Evolutionary conservation across 1,140 invertebrate genomes (phyloP).

Genomic region (Lethrus apterus): DNA sequence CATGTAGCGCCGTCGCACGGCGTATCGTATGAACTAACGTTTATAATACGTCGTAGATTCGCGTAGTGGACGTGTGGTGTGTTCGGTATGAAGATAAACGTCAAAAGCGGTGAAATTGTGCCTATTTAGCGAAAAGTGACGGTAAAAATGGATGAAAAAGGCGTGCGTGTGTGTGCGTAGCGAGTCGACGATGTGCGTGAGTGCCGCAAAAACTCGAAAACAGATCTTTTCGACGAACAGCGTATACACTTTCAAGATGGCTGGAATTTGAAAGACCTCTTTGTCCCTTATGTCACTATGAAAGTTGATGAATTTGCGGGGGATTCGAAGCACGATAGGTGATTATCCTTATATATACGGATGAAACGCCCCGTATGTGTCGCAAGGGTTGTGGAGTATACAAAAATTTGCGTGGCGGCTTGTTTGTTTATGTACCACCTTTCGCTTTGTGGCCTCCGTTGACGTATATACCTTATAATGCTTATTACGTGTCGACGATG

Average conservation of each 20-base stretch:
- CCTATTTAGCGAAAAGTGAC: conserved; percentile 5
- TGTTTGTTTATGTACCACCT: not conserved
- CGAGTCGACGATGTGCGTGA: conserved; percentile 11
- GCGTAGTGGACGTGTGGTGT: conserved; percentile 7
- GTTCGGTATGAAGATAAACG: conserved; percentile 8
- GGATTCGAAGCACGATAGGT: conserved; percentile 34
- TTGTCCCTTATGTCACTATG: conserved; percentile 39
- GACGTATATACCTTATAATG: conserved; percentile 3
- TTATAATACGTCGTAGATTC: conserved; percentile 2
- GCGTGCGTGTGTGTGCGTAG: conserved; percentile 4
- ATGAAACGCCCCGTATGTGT: conserved; percentile 8
- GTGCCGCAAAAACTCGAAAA: not conserved
- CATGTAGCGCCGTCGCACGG: conserved; percentile 5
- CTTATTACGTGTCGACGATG: conserved; percentile 6
- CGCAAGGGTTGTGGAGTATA: too few species aligned
- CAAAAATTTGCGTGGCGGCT: conserved; percentile 4
- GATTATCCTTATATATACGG: conserved; percentile 9
- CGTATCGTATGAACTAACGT: conserved; percentile 4
- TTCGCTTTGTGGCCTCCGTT: not conserved
- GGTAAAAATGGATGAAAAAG: not conserved
- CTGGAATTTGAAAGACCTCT: conserved; percentile 35
- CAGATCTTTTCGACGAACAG: not conserved
- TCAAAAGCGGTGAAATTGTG: conserved; percentile 10
- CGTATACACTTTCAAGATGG: conserved; percentile 32
- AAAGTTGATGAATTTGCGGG: conserved; percentile 32